Evolutionary conservation across 1,140 invertebrate species (phyloP).

Genomic region (Hermetia illucens): DNA sequence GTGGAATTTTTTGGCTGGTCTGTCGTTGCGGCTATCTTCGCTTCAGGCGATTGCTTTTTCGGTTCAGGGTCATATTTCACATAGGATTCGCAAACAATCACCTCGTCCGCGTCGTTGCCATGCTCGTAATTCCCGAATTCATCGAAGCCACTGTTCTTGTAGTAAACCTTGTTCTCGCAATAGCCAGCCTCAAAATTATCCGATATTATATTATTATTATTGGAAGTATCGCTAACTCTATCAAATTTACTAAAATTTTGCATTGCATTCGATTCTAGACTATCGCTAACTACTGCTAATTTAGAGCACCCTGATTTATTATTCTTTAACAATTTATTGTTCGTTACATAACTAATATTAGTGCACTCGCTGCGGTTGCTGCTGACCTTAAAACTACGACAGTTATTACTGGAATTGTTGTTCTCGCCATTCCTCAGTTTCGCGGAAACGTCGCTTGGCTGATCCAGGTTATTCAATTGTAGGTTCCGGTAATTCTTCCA

Average conservation of each 20-base stretch:
- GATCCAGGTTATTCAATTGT: neutral
- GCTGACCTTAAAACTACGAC: neutral
- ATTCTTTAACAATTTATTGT: too few relatives aligned
- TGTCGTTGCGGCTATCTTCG: too few relatives aligned
- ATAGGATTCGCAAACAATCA: neutral
- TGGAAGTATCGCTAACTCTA: neutral
- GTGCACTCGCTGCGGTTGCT: neutral
- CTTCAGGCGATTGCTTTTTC: neutral
- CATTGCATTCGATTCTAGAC: neutral
- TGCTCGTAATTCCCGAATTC: neutral
- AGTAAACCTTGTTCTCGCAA: neutral
- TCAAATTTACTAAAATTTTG: neutral
- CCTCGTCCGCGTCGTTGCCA: neutral
- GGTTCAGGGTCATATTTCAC: neutral
- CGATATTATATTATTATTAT: too few relatives aligned
- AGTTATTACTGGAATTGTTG: neutral
- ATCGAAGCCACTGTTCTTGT: neutral
- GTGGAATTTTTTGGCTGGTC: neutral
- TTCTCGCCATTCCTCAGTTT: neutral
- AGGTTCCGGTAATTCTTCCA: neutral
- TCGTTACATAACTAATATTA: neutral
- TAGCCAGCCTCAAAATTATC: too few relatives aligned
- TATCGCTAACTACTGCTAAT: neutral
- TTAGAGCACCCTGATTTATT: conserved; percentile 1
- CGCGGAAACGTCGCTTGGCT: too few relatives aligned